Percentiles rank a stretch among this genome's conserved stretches.
These are phyloP conservation scores for Hermatobates lingyangjiaoensis DNA, from an alignment of 1,140 invertebrate species.

Conservation along the genomic window DNA sequence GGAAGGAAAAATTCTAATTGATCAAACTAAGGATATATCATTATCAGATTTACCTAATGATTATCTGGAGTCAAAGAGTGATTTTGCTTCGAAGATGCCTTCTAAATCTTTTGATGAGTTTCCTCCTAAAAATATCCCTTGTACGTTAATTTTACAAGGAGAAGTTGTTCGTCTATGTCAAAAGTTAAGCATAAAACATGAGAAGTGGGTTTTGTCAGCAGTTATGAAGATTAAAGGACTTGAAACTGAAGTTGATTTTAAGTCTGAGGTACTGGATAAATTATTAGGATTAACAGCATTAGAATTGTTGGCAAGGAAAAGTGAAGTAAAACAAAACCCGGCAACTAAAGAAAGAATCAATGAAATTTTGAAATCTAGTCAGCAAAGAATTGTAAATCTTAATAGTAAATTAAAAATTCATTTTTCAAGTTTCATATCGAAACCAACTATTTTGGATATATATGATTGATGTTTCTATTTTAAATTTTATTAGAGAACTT, in stretches of 20 bases:
- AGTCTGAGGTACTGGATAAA: slow-evolving; percentile 10
- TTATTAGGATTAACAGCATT: slow-evolving; percentile 6
- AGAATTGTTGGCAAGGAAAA: slow-evolving; percentile 2
- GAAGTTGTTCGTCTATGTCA: slow-evolving; percentile 4
- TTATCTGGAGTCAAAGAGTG: not conserved
- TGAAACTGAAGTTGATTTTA: slow-evolving; percentile 9
- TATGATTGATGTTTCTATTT: not conserved
- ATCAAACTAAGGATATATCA: no score
- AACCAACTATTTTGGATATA: slow-evolving; percentile 9
- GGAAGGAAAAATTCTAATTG: no score
- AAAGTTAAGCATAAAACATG: slow-evolving; percentile 4
- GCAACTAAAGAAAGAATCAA: slow-evolving; percentile 8
- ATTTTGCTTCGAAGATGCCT: not conserved
- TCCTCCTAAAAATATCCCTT: slow-evolving; percentile 8
- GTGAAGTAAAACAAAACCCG: not conserved
- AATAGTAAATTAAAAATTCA: slow-evolving; percentile 6
- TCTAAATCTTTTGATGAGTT: not conserved
- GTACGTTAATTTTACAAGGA: not conserved
- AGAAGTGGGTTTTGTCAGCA: slow-evolving; percentile 6
- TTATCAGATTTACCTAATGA: not conserved
- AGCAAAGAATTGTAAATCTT: slow-evolving; percentile 5
- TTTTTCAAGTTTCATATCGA: slow-evolving; percentile 9
- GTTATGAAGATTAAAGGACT: slow-evolving; percentile 6
- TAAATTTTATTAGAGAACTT: not conserved
- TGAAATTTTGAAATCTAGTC: slow-evolving; percentile 2